Conservation (phyloP, 1,140 invertebrate species). For the Amyelois transitella region DNA sequence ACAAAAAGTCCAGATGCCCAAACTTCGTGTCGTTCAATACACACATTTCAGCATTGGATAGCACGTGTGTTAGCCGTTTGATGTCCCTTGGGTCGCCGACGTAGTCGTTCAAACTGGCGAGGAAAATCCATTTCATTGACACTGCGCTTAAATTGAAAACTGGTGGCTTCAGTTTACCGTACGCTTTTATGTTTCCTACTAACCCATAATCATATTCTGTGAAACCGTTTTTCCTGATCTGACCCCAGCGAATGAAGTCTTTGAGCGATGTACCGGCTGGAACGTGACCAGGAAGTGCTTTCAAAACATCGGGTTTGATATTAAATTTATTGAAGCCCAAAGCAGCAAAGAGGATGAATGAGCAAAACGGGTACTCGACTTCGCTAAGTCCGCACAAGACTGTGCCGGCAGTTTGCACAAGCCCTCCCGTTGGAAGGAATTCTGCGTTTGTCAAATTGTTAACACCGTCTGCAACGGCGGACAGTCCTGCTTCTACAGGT, state of each 20-base stretch:
- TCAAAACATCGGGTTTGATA: conserved; percentile 39
- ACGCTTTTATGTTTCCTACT: conserved; percentile 27
- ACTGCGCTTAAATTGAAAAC: conserved; percentile 63
- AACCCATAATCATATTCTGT: conserved; percentile 17
- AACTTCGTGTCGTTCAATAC: conserved; percentile 30
- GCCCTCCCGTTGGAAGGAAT: conserved; percentile 9
- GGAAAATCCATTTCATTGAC: conserved; percentile 57
- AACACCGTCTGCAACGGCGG: not conserved
- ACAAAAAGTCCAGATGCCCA: conserved; percentile 74
- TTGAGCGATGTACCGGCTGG: conserved; percentile 82
- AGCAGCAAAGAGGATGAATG: conserved; percentile 10
- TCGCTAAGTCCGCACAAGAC: conserved; percentile 8
- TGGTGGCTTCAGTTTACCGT: conserved; percentile 58
- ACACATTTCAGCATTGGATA: conserved; percentile 21
- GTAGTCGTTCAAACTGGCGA: conserved; percentile 61
- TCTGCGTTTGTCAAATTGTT: conserved; percentile 6
- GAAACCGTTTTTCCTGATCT: conserved; percentile 71
- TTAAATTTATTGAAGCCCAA: conserved; percentile 19
- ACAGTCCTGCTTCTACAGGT: conserved; percentile 1
- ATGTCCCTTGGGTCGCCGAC: conserved; percentile 45
- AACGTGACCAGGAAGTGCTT: conserved; percentile 79
- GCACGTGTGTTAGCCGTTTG: conserved; percentile 5
- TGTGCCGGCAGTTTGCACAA: not conserved
- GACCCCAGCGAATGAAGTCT: conserved; percentile 79
- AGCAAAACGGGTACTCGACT: conserved; percentile 13